Evolutionary conservation across 2,797 vertebrate genomes (phyloP), one percentile per base, ranked within the genome.

Genomic region (Brachyrhaphis roseni): DNA sequence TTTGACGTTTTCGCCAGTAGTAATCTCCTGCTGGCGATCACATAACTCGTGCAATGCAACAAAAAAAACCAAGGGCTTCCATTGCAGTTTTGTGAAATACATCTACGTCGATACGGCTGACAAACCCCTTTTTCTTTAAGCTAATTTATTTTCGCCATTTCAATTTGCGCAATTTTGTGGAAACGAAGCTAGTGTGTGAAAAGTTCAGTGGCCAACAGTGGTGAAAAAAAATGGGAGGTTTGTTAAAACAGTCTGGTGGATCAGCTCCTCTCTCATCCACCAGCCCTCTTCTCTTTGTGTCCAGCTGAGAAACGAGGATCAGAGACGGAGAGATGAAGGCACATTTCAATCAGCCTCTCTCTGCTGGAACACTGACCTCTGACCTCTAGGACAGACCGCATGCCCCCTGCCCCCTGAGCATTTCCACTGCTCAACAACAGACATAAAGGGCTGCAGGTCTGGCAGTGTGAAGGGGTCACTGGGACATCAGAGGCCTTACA

Each of bases 271-370:
- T 64, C 13, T 46, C 28, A 31, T 23, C 79, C 43, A 13, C n/a
- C 6, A 8, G 0, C 81, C 78, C 84, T 73, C 74, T 73, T 20
- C 87, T 77, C 76, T 87, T 89, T 85, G 90, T 78, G 89, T 92
- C 92, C 86, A 71, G 87, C 90, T 47, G 86, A 82, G 84, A 74
- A 86, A 89, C 89, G 84, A 75, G 79, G 84, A 90, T 92, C 91
- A 87, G 79, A 91, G 88, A 86, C 84, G 84, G 89, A 92, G 90
- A 41, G 64, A 68, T 68, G 36, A 68, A 68, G 88, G 87, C 82
- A 45, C n/a, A 0, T 51, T 85, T 90, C 91, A 93, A 91, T 91
- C 87, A 89, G 85, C 47, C 1, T 81, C 71, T 84, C 87, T 8
- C 89, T 13, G 85, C 80, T 59, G 84, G 86, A 81, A 78, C 16